phyloP scores from a whole-genome alignment of 2,888 invertebrate genomes.

The Anthophora plumipes region DNA sequence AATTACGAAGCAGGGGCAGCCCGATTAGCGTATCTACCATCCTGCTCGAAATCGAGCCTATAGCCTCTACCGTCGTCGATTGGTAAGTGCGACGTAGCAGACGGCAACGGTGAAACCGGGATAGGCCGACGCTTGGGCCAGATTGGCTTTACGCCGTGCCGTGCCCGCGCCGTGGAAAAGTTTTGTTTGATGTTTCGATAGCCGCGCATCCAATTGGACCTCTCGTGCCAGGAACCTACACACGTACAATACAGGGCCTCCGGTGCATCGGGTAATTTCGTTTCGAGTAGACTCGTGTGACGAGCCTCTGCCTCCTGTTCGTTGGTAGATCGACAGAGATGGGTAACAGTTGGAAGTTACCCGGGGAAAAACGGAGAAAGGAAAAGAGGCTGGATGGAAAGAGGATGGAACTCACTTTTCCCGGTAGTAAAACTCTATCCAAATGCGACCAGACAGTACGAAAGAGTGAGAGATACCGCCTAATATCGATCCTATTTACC shows the following conservation, averaged over 20 bases:
- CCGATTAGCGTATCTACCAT: slow-evolving; percentile 50
- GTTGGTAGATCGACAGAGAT: slow-evolving; percentile 24
- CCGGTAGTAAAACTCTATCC: slow-evolving; percentile 51
- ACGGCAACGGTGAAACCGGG: slow-evolving; percentile 6
- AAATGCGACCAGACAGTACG: background rate
- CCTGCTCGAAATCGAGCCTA: background rate
- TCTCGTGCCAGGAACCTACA: slow-evolving; percentile 41
- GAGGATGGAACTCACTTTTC: slow-evolving; percentile 19
- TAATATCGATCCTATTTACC: slow-evolving; percentile 66
- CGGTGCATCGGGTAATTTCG: slow-evolving; percentile 64
- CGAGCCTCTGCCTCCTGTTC: slow-evolving; percentile 6
- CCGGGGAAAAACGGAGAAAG: background rate
- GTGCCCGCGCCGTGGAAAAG: slow-evolving; percentile 17
- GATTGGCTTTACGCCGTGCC: slow-evolving; percentile 49
- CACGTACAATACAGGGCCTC: slow-evolving; percentile 32
- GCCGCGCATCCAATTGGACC: slow-evolving; percentile 54
- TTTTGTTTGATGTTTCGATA: slow-evolving; percentile 64
- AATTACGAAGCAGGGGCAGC: slow-evolving; percentile 33
- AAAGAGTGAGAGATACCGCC: slow-evolving; percentile 19
- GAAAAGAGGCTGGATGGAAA: background rate
- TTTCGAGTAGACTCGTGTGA: slow-evolving; percentile 66
- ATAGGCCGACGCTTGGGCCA: slow-evolving; percentile 13
- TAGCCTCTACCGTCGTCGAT: slow-evolving; percentile 31
- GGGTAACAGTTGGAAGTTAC: background rate
- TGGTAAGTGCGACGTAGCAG: slow-evolving; percentile 47